phyloP scores from a whole-genome alignment of 2,797 vertebrate species.

The Pseudomugil tenellus region DNA sequence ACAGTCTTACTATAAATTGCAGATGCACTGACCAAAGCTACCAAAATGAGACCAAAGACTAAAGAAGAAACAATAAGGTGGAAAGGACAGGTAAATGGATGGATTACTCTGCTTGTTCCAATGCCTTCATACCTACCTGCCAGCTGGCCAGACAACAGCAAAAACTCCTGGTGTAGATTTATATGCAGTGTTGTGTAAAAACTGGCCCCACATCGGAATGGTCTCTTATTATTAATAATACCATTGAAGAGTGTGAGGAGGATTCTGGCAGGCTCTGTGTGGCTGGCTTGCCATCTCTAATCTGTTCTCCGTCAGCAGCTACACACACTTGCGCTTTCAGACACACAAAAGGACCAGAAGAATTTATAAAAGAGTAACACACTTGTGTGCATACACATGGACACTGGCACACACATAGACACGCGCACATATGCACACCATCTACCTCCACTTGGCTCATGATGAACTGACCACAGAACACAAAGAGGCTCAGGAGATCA shows the following conservation, averaged over 20 bases:
- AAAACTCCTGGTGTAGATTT: constrained; percentile 82
- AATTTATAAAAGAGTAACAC: constrained; percentile 35
- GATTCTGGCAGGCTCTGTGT: constrained; percentile 75
- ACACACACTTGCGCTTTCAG: constrained; percentile 36
- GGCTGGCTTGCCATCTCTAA: constrained; percentile 75
- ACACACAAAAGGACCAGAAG: constrained; percentile 43
- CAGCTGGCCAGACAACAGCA: constrained; percentile 73
- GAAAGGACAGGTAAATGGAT: constrained; percentile 62
- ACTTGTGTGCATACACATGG: constrained; percentile 4
- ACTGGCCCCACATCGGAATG: constrained; percentile 80
- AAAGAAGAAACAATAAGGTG: constrained; percentile 21
- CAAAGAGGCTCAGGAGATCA: constrained; percentile 77
- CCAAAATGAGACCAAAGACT: constrained; percentile 8
- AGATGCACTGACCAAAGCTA: background rate
- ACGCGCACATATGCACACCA: constrained; percentile 9
- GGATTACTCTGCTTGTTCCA: constrained; percentile 65
- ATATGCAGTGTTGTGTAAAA: constrained; percentile 75
- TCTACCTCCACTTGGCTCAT: constrained; percentile 52
- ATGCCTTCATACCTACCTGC: constrained; percentile 45
- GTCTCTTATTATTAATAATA: constrained; percentile 79
- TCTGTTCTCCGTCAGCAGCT: constrained; percentile 78
- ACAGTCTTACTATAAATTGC: background rate
- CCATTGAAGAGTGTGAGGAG: constrained; percentile 68
- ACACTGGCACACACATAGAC: constrained; percentile 1
- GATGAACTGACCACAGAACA: constrained; percentile 73